Evolutionary conservation across 2,797 vertebrate species (phyloP), one percentile per base, ranked within the genome.

Genomic region (Sardinella longiceps): DNA sequence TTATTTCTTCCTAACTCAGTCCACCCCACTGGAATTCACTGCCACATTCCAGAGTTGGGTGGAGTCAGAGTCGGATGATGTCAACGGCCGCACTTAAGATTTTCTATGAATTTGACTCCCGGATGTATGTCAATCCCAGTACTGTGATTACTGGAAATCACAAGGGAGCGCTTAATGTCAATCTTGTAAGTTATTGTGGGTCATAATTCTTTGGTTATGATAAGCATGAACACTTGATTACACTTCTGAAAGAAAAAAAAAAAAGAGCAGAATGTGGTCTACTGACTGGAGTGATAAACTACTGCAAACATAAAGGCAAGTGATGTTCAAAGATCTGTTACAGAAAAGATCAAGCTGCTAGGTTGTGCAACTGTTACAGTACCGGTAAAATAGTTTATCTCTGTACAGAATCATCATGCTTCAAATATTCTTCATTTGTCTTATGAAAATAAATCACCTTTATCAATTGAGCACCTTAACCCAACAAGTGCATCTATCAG

Each of bases 21-120:
- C 30, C 28, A 20, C 70, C 37, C 70, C 33, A 43, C 70, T 77
- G 70, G 70, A 77, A 43, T 43, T 77, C 37, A 7, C 37, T 18
- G 6, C 6, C 37, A 77, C 70, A 77, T 77, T 77, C 70, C 70
- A 77, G 18, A 77, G 70, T 43, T 23, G 70, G 70, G 70, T 77
- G 70, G 6, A 37, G 37, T 77, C 37, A 23, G 5, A 48, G 70
- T 30, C 23, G 70, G 39, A 23, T 39, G 33, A 77, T 7, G 33
- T 77, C 70, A 77, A 43, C 70, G 43, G n/a, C 37, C 39, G 70
- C 70, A 77, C 70, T 77, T 77, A 74, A 20, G 66, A 74, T 77
- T 77, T 39, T 43, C 70, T 43, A 43, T 74, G 66, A 39, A 7
- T 77, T 43, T 39, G 37, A 70, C 37, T 43, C 33, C 33, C 18